Evolutionary conservation across 2,113 vertebrate genomes (phyloP), one percentile per base, ranked within the genome.

Genomic region (Chloropsis hardwickii): DNA sequence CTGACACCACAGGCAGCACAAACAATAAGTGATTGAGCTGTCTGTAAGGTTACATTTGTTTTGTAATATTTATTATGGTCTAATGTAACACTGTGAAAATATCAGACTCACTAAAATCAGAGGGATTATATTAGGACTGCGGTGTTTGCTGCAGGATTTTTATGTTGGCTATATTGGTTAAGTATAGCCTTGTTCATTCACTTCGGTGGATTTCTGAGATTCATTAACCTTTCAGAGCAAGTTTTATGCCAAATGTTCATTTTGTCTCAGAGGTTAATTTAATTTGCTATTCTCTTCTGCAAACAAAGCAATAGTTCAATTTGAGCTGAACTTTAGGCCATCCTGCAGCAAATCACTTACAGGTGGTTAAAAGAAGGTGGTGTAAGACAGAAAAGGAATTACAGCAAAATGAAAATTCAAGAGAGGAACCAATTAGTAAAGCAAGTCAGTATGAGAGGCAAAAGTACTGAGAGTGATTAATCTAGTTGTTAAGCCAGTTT

Each of bases 241-340:
- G 28, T 58, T 81, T 89, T 79, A 85, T 72, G 51, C 37, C 50
- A 65, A 92, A 58, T 5, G 3, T 40, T 88, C 51, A 35, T 90
- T 96, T 90, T 87, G 33, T 77, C 66, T 91, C 35, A 58, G 35
- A 87, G 58, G 29, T 23, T 82, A 45, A 81, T 95, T 82, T 87
- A 79, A 87, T 91, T 91, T 89, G 73, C 81, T 81, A 50, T 85
- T 86, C 53, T 61, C 27, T 77, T 50, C 54, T 91, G 35, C 70
- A 92, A 95, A 88, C 37, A 92, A 85, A 87, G 37, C n/a, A 65
- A 61, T 84, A 48, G 88, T 89, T 94, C 80, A 81, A 25, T 72
- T 29, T 70, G 71, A 87, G 61, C 25, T 48, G 92, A 91, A 90
- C n/a, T 14, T 87, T 20, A 87, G 87, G 66, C 89, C 61, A 85